These are phyloP conservation scores for Phainopepla nitens DNA, from an alignment of 2,113 vertebrate species.

Conservation along the genomic window DNA sequence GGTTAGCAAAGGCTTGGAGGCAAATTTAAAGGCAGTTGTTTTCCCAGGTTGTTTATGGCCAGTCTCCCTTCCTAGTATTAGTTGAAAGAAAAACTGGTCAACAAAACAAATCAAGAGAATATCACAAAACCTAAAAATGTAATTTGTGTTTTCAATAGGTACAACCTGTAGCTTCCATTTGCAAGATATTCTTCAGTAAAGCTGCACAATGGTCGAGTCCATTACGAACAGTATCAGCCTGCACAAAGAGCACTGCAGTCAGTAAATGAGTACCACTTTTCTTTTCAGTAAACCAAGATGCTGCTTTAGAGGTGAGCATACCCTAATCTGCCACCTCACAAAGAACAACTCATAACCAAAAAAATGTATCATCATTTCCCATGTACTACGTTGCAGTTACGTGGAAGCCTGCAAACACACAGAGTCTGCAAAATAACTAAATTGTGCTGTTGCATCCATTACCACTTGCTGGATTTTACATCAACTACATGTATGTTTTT, in stretches of 20 bases:
- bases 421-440: background rate
- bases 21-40: constrained; percentile 32
- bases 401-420: rapidly evolving
- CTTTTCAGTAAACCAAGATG: background rate
- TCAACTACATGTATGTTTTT: background rate
- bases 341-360: background rate
- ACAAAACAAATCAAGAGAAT: background rate
- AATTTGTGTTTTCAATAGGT: background rate
- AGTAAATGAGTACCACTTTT: background rate
- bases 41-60: constrained; percentile 37
- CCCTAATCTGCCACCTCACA: background rate
- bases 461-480: background rate
- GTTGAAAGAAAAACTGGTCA: constrained; percentile 29
- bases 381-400: background rate
- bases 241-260: constrained; percentile 19
- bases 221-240: constrained; percentile 75
- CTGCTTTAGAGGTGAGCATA: background rate
- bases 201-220: constrained; percentile 87
- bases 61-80: constrained; percentile 52
- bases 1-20: constrained; percentile 36
- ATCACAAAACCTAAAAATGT: background rate
- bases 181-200: constrained; percentile 81
- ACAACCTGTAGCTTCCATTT: constrained; percentile 77
- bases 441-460: background rate
- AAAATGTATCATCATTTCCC: background rate